A percentile compares a stretch with the other conserved stretches of the same genome.
phyloP scores from a whole-genome alignment of 2,888 invertebrate species.

The Ypsolopha sequella region DNA sequence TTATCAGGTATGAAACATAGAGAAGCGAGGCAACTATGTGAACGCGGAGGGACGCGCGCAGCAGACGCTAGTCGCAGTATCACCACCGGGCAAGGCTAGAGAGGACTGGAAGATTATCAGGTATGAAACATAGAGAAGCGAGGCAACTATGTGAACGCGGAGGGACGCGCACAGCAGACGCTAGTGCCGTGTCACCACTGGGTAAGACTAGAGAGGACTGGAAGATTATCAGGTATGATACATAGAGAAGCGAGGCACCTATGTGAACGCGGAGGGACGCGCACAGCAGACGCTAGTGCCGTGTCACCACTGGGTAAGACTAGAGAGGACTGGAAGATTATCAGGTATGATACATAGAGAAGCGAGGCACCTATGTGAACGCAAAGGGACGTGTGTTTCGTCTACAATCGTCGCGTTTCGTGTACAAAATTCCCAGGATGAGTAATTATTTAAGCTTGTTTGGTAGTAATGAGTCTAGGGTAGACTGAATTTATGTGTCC shows the following conservation, averaged over 20 bases:
- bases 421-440: not conserved
- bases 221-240: constrained; percentile 84
- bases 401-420: too few relatives aligned
- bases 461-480: too few relatives aligned
- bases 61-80: constrained; percentile 87
- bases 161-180: constrained; percentile 96
- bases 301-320: constrained; percentile 94
- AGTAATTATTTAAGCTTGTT: too few relatives aligned
- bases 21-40: constrained; percentile 75
- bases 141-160: constrained; percentile 92
- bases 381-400: constrained; percentile 92
- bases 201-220: constrained; percentile 96
- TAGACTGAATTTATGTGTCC: too few relatives aligned
- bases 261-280: constrained; percentile 97
- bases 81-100: constrained; percentile 92
- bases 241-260: constrained; percentile 53
- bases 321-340: constrained; percentile 98
- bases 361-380: constrained; percentile 84
- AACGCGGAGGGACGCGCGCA: constrained; percentile 98
- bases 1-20: constrained; percentile 69
- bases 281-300: constrained; percentile 92
- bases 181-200: constrained; percentile 90
- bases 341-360: constrained; percentile 48
- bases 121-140: constrained; percentile 17
- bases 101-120: constrained; percentile 98